These are phyloP conservation scores for Drosophila kepulauana DNA, from an alignment of 1,140 invertebrate genomes.

Conservation along the genomic window DNA sequence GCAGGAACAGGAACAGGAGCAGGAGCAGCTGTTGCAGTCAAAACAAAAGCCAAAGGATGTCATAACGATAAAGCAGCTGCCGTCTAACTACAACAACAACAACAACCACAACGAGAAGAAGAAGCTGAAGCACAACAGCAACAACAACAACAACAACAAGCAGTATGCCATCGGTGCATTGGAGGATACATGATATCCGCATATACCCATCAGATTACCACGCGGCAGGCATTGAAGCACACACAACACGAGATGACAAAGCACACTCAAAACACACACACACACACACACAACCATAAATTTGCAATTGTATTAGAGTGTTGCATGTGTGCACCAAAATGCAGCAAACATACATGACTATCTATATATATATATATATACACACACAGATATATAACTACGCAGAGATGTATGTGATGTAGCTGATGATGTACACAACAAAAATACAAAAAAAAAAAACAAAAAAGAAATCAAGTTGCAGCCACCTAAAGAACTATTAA, in stretches of 20 bases:
- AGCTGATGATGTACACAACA: neutral
- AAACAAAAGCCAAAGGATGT: conserved; percentile 76
- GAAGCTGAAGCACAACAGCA: conserved; percentile 7
- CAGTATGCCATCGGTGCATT: conserved; percentile 55
- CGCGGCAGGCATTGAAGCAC: conserved; percentile 69
- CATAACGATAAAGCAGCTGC: conserved; percentile 80
- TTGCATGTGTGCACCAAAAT: neutral
- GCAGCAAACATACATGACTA: conserved; percentile 1
- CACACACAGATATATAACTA: neutral
- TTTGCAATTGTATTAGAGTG: neutral
- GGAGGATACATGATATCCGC: conserved; percentile 78
- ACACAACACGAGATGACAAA: neutral
- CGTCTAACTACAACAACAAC: conserved; percentile 48
- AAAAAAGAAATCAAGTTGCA: neutral
- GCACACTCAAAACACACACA: conserved; percentile 6
- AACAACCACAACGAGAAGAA: conserved; percentile 11
- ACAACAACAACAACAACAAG: conserved; percentile 40
- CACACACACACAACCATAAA: conserved; percentile 8
- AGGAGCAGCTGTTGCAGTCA: conserved; percentile 43
- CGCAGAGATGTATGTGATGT: conserved; percentile 6
- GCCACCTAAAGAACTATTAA: conserved; percentile 27
- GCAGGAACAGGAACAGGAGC: conserved; percentile 31
- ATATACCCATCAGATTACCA: conserved; percentile 75
- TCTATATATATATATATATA: conserved; percentile 16
- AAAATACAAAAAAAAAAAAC: too few species aligned